Base-by-base conservation (phyloP, 2,113 vertebrate species). In the Crotalus tigris region DNA sequence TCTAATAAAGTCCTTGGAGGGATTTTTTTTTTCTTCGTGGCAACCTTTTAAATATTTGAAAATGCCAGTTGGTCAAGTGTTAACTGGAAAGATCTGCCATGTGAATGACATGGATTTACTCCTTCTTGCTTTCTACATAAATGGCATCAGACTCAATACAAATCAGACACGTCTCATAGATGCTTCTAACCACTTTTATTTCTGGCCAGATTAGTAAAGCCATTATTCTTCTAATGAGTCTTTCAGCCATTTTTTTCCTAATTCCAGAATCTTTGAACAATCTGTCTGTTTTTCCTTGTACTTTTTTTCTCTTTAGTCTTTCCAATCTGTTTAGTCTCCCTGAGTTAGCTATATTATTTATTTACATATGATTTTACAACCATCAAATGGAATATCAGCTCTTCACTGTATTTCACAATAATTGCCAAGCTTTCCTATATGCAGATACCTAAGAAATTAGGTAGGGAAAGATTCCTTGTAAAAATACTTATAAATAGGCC, bases 21-120 rank as follows among this genome's bases (percentile, higher is more conserved):
- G 13, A 2, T 39, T 46, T 87, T 86, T 19, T 57, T 6, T 75
- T 24, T 23, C 33, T 85, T 85, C 12, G 5, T 55, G 53, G 51
- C 1, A 57, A 9, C 81, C 9, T n/a, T 85, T 91, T 58, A 85
- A 91, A 86, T 91, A 91, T 91, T 87, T 91, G 81, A 57, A 91
- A 91, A 86, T 86, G 24, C 55, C 24, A 49, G 0, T 29, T 57
- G 55, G 39, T 59, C 81, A 86, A 58, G 2, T n/a, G 13, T 26
- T 91, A 46, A 87, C 58, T 57, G 21, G 44, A 86, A 86, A 86
- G 55, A 21, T 33, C 10, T 86, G n/a, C 4, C 44, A 91, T 3
- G 44, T 55, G 54, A 46, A 91, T 15, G 88, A 44, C 33, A 46
- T 29, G 54, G 46, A 59, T 15, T 46, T 5, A 33, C 53, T 75